Conservation (phyloP, 2,113 vertebrate species). For the Onychostoma macrolepis region DNA sequence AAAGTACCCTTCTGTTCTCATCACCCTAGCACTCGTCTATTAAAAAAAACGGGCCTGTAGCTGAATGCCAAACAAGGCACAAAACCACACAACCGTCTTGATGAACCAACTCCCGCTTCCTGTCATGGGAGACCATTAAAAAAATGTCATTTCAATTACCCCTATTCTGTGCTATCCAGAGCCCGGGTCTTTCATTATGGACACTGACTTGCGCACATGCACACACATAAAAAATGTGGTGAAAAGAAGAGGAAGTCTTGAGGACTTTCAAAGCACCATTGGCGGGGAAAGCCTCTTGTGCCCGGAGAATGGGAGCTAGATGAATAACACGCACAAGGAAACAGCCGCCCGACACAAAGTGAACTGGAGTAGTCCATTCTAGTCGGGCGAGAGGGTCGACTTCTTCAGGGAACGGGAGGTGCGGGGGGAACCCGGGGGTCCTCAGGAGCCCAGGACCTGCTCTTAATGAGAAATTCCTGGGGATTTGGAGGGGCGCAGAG, state of each 20-base stretch:
- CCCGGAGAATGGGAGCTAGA: slow-evolving; percentile 69
- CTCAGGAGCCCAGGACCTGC: slow-evolving; percentile 69
- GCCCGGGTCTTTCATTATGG: slow-evolving; percentile 57
- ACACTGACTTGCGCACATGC: slow-evolving; percentile 50
- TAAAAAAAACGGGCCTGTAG: slow-evolving; percentile 68
- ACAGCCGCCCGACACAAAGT: slow-evolving; percentile 67
- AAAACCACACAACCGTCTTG: slow-evolving; percentile 49
- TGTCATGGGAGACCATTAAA: slow-evolving; percentile 67
- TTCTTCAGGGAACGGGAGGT: slow-evolving; percentile 58
- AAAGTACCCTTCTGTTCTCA: slow-evolving; percentile 56
- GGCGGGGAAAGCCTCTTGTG: slow-evolving; percentile 69
- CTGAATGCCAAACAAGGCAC: slow-evolving; percentile 62
- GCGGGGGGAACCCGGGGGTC: slow-evolving; percentile 65
- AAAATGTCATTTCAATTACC: slow-evolving; percentile 71
- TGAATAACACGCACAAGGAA: slow-evolving; percentile 70
- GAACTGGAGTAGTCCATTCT: slow-evolving; percentile 73
- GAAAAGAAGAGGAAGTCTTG: slow-evolving; percentile 76
- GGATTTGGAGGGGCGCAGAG: slow-evolving; percentile 81
- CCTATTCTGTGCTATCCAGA: slow-evolving; percentile 57
- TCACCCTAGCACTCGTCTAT: slow-evolving; percentile 68
- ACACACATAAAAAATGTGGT: slow-evolving; percentile 53
- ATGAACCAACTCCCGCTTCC: slow-evolving; percentile 30
- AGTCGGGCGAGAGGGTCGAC: slow-evolving; percentile 59
- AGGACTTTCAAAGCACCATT: slow-evolving; percentile 74
- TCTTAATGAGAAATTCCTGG: slow-evolving; percentile 84